phyloP scores from a whole-genome alignment of 2,888 invertebrate genomes.

The Chrysina gloriosa region DNA sequence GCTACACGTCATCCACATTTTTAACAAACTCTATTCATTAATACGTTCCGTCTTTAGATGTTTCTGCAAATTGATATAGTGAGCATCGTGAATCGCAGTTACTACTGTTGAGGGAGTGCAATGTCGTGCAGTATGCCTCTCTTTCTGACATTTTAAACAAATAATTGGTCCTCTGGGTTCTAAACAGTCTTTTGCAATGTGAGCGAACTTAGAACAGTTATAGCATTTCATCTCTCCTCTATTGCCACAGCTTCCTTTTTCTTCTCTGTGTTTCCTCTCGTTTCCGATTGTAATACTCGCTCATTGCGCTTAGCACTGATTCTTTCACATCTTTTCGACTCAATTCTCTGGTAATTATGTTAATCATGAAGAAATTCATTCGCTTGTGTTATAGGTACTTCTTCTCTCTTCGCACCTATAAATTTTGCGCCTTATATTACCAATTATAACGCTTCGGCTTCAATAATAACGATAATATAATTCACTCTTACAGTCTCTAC shows the following conservation, averaged over 20 bases:
- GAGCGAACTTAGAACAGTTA: background rate
- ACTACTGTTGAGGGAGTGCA: background rate
- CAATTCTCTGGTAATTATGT: background rate
- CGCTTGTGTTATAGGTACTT: too few species aligned
- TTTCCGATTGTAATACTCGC: background rate
- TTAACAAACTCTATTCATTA: too few species aligned
- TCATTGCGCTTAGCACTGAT: background rate
- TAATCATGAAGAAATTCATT: background rate
- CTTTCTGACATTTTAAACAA: background rate
- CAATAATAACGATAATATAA: too few species aligned
- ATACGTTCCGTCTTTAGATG: background rate
- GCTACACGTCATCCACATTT: too few species aligned
- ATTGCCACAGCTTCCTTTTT: background rate
- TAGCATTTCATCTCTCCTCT: background rate
- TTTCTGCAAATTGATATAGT: background rate
- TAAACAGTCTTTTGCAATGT: background rate
- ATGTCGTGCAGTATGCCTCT: too few species aligned
- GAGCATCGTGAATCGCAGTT: background rate
- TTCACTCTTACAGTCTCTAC: too few species aligned
- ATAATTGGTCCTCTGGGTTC: background rate
- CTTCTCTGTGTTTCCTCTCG: background rate
- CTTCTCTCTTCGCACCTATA: too few species aligned
- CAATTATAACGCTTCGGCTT: too few species aligned
- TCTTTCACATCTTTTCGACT: background rate
- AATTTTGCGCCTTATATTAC: too few species aligned